phyloP scores from a whole-genome alignment of 2,113 vertebrate genomes.

The Cyanistes caeruleus region DNA sequence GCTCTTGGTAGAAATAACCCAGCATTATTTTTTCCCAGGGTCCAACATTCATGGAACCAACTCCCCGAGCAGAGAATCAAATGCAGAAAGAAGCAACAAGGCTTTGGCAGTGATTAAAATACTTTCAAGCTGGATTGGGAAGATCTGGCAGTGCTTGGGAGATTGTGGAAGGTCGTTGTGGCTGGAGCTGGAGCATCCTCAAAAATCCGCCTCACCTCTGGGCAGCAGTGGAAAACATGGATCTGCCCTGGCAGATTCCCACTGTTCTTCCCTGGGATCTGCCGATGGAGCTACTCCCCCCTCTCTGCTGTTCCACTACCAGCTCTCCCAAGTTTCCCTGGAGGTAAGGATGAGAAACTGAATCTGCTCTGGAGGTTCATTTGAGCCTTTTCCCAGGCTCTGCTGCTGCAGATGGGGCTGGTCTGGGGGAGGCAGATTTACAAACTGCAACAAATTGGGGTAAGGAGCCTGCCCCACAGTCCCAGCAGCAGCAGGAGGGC shows the following conservation, averaged over 20 bases:
- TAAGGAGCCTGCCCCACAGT: not conserved
- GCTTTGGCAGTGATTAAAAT: not conserved
- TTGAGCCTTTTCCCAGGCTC: constrained; percentile 4
- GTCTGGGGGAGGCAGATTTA: constrained; percentile 44
- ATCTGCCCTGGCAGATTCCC: not conserved
- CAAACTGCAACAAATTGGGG: constrained; percentile 41
- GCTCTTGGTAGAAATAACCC: not conserved
- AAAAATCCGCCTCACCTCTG: not conserved
- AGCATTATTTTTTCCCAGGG: not conserved
- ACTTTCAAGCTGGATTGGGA: not conserved
- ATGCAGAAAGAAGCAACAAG: not conserved
- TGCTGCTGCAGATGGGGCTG: constrained; percentile 25
- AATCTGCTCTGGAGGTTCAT: not conserved
- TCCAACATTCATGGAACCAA: not conserved
- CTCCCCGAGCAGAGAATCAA: not conserved
- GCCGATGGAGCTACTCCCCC: not conserved
- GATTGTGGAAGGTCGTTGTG: not conserved
- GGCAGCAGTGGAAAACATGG: not conserved
- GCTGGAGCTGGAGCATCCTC: not conserved
- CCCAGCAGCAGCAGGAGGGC: not conserved
- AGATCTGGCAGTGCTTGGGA: not conserved
- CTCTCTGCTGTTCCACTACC: not conserved
- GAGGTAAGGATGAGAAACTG: constrained; percentile 32
- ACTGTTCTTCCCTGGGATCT: not conserved
- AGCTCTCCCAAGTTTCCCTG: not conserved